Evolutionary conservation across 2,113 vertebrate species (phyloP), one percentile per base, ranked within the genome.

Genomic region (Toxotes jaculatrix): DNA sequence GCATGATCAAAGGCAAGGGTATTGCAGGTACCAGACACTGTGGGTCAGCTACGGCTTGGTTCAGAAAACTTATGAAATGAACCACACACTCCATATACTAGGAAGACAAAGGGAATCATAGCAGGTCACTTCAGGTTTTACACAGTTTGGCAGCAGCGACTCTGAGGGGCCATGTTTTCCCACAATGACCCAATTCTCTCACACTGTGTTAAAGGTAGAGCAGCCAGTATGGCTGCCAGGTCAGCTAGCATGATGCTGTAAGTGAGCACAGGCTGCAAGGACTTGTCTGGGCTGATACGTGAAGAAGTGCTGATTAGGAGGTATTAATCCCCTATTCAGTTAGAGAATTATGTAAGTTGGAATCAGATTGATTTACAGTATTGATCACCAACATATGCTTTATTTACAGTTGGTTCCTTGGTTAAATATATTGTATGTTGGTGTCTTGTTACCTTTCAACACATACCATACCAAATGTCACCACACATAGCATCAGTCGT

Each of bases 131-230:
- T 79, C 65, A 75, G 67, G 76, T 87, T 83, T 77, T 70, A 64
- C 64, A 88, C 80, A 68, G 32, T 85, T 78, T 55, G 78, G 80
- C 82, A 84, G 59, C 57, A 70, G 62, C 67, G 70, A 82, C 77
- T 76, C 59, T 78, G 71, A 73, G 63, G 47, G 74, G 57, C 69
- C 34, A 55, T 73, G 72, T 88, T 85, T 87, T 69, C 75, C 79
- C 38, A 83, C 88, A 84, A 47, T 89, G 90, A 91, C 92, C 91
- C 84, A 89, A 40, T 88, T 94, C 89, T 82, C 85, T 94, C 92
- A 93, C 80, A 78, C 85, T 89, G 74, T 78, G 89, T 93, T 90
- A 93, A 78, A 69, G 68, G 76, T 73, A 70, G 63, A 79, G 70
- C 45, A 77, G 47, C 57, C 7, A 7, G 43, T 32, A 13, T 19